Conservation (phyloP, 2,113 vertebrate species). For the Paracanthobrama guichenoti region DNA sequence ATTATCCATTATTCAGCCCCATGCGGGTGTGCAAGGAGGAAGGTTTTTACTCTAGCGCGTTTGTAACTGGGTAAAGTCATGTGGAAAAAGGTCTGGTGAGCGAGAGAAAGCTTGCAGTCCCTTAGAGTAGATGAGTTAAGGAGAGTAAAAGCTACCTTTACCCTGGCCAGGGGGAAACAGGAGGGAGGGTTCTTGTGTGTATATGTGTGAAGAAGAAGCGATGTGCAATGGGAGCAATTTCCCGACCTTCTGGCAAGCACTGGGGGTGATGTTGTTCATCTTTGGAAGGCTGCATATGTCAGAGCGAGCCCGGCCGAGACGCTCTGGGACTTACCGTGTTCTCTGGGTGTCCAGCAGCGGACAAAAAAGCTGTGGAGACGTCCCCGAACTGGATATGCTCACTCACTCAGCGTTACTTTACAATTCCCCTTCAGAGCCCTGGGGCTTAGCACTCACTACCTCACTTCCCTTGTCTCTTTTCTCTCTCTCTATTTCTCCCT, state of each 20-base stretch:
- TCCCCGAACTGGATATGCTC: conserved; percentile 87
- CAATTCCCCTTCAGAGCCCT: conserved; percentile 90
- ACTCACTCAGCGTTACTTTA: conserved; percentile 92
- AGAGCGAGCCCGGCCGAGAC: conserved; percentile 82
- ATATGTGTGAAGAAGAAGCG: conserved; percentile 68
- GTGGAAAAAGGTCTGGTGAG: conserved; percentile 75
- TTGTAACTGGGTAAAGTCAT: conserved; percentile 74
- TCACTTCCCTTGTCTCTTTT: conserved; percentile 34
- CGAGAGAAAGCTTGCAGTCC: conserved; percentile 68
- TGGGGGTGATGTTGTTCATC: conserved; percentile 93
- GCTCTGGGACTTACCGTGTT: conserved; percentile 83
- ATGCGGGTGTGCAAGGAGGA: conserved; percentile 70
- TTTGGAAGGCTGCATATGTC: conserved; percentile 88
- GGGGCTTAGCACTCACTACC: conserved; percentile 58
- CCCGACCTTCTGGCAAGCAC: conserved; percentile 88
- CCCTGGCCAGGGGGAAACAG: conserved; percentile 72
- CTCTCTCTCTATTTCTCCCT: conserved; percentile 42
- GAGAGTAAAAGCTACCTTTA: conserved; percentile 88
- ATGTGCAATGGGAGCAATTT: conserved; percentile 95
- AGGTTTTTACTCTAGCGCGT: conserved; percentile 72
- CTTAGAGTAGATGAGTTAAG: conserved; percentile 83
- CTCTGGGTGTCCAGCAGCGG: conserved; percentile 82
- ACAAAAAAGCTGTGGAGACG: conserved; percentile 80
- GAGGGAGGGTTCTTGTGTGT: conserved; percentile 55
- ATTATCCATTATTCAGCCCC: conserved; percentile 74